Evolutionary conservation across 23 tunicate genomes (phyloP).

Genomic region (Styela plicata): DNA sequence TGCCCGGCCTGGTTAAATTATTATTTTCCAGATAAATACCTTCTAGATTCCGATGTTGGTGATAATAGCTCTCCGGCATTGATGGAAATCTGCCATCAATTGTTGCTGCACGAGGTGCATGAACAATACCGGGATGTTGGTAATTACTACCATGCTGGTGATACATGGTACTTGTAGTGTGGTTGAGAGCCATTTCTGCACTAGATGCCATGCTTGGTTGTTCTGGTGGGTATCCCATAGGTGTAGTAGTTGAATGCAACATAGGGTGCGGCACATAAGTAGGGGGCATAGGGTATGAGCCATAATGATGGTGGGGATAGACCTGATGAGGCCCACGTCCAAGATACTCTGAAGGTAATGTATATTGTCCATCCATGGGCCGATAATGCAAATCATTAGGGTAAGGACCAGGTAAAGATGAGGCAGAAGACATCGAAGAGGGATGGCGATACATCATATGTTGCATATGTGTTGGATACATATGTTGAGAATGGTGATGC

Average conservation of each 20-base stretch:
- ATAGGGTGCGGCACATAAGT: constrained; percentile 12
- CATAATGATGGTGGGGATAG: constrained; percentile 7
- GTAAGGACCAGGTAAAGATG: constrained; percentile 11
- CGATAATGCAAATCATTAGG: not conserved
- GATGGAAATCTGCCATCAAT: constrained; percentile 14
- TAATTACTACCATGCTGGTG: not conserved
- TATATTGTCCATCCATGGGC: constrained; percentile 11
- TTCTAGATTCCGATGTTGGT: constrained; percentile 4
- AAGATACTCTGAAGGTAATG: constrained; percentile 3
- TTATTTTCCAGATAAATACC: too few species aligned
- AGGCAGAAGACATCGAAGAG: not conserved
- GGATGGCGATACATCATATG: constrained; percentile 16
- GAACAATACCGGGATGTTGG: not conserved
- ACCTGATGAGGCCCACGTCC: not conserved
- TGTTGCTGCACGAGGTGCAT: not conserved
- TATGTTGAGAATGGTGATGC: constrained; percentile 6
- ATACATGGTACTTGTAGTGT: constrained; percentile 25
- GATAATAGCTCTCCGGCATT: not conserved
- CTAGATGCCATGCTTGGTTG: constrained; percentile 21
- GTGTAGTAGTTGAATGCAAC: constrained; percentile 1
- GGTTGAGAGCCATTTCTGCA: constrained; percentile 20
- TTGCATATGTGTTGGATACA: constrained; percentile 6
- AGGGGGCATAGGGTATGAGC: not conserved
- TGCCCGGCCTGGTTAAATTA: too few species aligned
- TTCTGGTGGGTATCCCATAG: constrained; percentile 13